A percentile compares a stretch with the other conserved stretches of the same genome.
phyloP scores from a whole-genome alignment of 2,113 vertebrate genomes.

The Empidonax alnorum region DNA sequence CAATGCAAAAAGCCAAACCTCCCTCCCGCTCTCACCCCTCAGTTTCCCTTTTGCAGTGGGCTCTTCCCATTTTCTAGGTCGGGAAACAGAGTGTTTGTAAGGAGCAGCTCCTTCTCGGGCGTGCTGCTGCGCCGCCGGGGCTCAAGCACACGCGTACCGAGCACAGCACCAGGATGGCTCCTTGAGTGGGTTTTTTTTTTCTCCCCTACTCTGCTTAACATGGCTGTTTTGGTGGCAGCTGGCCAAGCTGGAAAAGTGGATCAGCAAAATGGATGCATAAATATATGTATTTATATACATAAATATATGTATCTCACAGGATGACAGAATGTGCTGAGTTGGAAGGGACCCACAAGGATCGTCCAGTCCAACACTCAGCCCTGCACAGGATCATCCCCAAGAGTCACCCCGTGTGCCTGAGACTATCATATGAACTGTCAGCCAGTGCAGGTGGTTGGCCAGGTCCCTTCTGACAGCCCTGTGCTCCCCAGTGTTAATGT shows the following conservation, averaged over 20 bases:
- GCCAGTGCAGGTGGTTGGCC: neutral
- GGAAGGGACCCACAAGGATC: neutral
- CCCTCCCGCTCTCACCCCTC: neutral
- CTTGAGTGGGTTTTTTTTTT: neutral
- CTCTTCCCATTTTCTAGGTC: neutral
- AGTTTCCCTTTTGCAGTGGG: neutral
- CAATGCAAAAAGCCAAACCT: neutral
- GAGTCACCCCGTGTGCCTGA: neutral
- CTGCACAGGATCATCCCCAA: neutral
- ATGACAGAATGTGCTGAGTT: neutral
- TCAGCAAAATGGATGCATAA: neutral
- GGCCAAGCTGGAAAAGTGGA: neutral
- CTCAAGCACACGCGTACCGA: fast-evolving
- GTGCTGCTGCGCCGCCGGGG: fast-evolving
- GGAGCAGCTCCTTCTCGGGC: neutral
- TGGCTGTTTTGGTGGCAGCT: neutral
- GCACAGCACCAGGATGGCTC: neutral
- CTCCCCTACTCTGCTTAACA: neutral
- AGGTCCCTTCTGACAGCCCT: neutral
- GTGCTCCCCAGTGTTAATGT: neutral
- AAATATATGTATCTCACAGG: neutral
- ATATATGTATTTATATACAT: neutral
- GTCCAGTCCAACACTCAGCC: neutral
- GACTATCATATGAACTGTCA: neutral
- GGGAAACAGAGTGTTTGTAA: neutral